Base-by-base conservation (phyloP, 2,888 invertebrate genomes). In the Leptodirus hochenwartii region DNA sequence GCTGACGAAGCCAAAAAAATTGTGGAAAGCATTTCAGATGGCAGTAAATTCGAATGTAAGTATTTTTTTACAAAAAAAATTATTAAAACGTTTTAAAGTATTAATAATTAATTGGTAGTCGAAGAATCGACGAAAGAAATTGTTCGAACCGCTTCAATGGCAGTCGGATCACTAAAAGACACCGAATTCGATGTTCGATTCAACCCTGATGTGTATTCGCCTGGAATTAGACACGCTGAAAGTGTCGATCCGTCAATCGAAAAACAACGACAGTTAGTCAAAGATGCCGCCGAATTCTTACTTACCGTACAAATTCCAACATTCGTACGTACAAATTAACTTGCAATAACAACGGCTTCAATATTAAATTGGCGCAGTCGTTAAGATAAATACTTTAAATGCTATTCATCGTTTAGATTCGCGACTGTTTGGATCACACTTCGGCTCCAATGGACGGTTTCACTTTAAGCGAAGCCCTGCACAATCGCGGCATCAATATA, bases 141-240 rank as follows among this genome's bases (percentile, higher is more conserved):
- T 25, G 85, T 96, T 0, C 77, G 76, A 41, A 76, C 80, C 36
- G 95, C 96, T 3, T 85, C 91, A 5, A 62, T 72, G 5, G 82
- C 88, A 14, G 93, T 96, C 4, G 88, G 88, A 1, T 96, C 95
- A 0, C 65, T 96, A 4, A 85, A 87, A 53, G 91, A 93, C 42
- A 79, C 85, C 0, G 93, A 93, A 56, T 95, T 96, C 56, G 91
- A 90, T 53, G 82, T 98, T 39, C 73, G 91, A 36, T 98, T 98
- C 60, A 98, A 98, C 62, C 93, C 96, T 1, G 98, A 98, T 59
- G 90, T 95, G 36, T 96, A 84, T 59, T 95, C 95, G 6, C 82
- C 85, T 1, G 88, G 88, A 30, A 93, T 98, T 35, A 69, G 66
- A 33, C 93, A 95, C 59, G 66, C 70, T 11, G 72, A 79, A 41